Evolutionary conservation across 1,140 invertebrate genomes (phyloP).

Genomic region (Laodelphax striatellus): DNA sequence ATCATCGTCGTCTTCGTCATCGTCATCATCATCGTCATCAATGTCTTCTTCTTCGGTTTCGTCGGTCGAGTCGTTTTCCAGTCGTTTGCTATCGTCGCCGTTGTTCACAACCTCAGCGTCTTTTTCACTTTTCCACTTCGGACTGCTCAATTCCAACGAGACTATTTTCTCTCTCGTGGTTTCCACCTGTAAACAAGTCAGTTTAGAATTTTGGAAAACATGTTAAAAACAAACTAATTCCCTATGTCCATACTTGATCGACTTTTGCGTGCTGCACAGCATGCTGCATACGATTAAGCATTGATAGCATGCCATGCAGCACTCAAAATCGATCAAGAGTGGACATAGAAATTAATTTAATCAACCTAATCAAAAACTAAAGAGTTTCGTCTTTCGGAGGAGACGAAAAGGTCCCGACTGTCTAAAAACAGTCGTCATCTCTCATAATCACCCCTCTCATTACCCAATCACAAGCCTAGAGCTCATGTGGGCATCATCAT

Average conservation of each 20-base stretch:
- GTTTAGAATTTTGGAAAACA: not conserved
- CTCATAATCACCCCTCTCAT: not conserved
- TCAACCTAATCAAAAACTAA: not conserved
- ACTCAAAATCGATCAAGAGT: too few relatives aligned
- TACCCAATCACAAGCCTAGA: too few relatives aligned
- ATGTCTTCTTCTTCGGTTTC: constrained; percentile 24
- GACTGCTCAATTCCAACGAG: constrained; percentile 64
- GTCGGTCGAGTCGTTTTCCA: constrained; percentile 33
- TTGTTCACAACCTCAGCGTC: constrained; percentile 16
- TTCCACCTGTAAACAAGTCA: constrained; percentile 50
- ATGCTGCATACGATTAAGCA: too few relatives aligned
- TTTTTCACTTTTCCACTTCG: constrained; percentile 31
- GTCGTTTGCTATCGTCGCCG: not conserved
- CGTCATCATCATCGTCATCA: constrained; percentile 18
- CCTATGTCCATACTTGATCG: too few relatives aligned
- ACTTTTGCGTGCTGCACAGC: too few relatives aligned
- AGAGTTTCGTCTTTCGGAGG: not conserved
- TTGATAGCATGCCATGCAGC: too few relatives aligned
- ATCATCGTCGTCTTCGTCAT: constrained; percentile 2
- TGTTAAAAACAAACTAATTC: too few relatives aligned
- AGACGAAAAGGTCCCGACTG: not conserved
- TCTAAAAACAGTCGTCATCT: not conserved
- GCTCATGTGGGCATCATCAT: too few relatives aligned
- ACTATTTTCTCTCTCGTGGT: constrained; percentile 79
- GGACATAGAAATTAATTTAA: too few relatives aligned